Evolutionary conservation across 2,113 vertebrate genomes (phyloP), one percentile per base, ranked within the genome.

Genomic region (Monarcha castaneiventris): DNA sequence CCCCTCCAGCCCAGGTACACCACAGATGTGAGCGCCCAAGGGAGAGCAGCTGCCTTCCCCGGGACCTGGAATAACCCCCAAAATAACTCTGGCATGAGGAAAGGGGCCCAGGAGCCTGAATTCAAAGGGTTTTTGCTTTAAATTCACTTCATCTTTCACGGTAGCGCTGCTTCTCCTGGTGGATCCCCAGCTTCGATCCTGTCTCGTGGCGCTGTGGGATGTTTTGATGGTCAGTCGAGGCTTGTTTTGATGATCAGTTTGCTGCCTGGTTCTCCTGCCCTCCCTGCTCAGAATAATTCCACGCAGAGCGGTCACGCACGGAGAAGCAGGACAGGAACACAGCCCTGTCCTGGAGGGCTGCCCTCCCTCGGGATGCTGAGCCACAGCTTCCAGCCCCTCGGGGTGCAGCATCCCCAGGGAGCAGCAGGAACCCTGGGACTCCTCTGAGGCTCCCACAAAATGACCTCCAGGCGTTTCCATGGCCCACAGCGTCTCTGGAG

Each of bases 161-260:
- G 19, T 15, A 2, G 48, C 2, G 5, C 48, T 68, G 41, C 56
- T 61, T 61, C 48, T 39, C 25, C 3, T 0, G 2, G 12, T 3
- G 4, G 74, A 14, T 51, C 13, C 1, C 30, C 4, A 64, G 13
- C 43, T 22, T n/a, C 9, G 5, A 5, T 13, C 29, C 43, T 1
- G 2, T 19, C 32, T 12, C 69, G 6, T 3, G 33, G 62, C 4
- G 0, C 3, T 7, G 27, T 8, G 17, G 61, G 63, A 11, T 3
- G 9, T 15, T 69, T 23, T 1, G 0, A 0, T 26, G 16, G 16
- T 5, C 20, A 10, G 4, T 8, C 5, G 0, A 16, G 8, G 22
- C 21, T 17, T 1, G 13, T n/a, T 82, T 13, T 0, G 0, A 1
- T 29, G 19, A 5, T 3, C 26, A 5, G 4, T n/a, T 26, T 67